Base-by-base conservation (phyloP, 2,888 invertebrate genomes). In the Cabera pusaria region DNA sequence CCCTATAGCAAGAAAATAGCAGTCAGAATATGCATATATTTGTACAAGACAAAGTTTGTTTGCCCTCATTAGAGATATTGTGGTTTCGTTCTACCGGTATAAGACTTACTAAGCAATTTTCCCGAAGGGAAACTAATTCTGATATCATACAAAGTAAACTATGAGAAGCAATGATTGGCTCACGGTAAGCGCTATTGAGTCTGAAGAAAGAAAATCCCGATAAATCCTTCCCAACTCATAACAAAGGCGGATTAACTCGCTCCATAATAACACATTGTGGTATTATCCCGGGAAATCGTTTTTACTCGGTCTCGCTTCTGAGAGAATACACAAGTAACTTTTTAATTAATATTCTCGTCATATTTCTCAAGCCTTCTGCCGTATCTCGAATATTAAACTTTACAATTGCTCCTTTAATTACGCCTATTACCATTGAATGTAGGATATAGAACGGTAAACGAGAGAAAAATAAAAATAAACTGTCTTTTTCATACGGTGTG, bases 221-320 rank as follows among this genome's bases (percentile, higher is more conserved):
- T 72, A 72, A 75, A 77, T 73, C 74, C 67, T 64, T 69, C 56
- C 65, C 63, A 70, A 69, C 72, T 72, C 70, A 66, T 69, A 74
- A 83, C 77, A 80, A 80, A 76, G 62, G 72, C 58, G 69, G 78
- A 75, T 80, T 73, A 77, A 65, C 70, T 67, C 56, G 49, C 59
- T 56, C 70, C 64, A 64, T 73, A 78, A 76, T 74, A 78, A 74
- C 70, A 78, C 67, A 72, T 65, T 66, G 70, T 62, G 57, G 63
- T 52, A 64, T 71, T 64, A 71, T 67, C 55, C 59, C 46, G 39
- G 38, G 57, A 53, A 57, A 67, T 56, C 64, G 52, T 64, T 78
- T 75, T 68, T 69, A 61, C 63, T 59, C 40, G 46, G 59, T 54
- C 52, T 60, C 55, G 64, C 64, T 68, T 61, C 55, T 57, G 55